These are phyloP conservation scores for Leptoclinus maculatus DNA, from an alignment of 2,797 vertebrate species.

Conservation along the genomic window DNA sequence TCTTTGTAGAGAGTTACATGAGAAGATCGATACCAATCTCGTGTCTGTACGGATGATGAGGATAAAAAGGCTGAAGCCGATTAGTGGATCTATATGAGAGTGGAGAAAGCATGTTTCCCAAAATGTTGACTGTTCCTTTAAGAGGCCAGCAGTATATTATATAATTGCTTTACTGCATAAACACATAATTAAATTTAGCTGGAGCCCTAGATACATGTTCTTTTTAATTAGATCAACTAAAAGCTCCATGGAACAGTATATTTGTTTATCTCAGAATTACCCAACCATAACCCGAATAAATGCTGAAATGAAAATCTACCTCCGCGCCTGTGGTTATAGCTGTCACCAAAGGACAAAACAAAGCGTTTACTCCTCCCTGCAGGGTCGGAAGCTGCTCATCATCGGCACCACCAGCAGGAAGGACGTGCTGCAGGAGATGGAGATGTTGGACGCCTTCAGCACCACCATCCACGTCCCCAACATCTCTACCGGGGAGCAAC, in stretches of 20 bases:
- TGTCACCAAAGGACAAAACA: background rate
- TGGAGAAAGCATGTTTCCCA: background rate
- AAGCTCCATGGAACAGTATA: background rate
- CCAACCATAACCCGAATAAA: background rate
- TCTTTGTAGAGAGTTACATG: background rate
- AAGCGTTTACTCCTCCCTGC: slow-evolving; percentile 37
- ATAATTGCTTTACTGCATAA: background rate
- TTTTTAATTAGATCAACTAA: background rate
- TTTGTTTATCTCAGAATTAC: background rate
- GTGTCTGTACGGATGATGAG: no score
- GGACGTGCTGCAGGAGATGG: slow-evolving; percentile 98
- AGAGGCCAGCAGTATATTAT: background rate
- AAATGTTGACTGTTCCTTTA: background rate
- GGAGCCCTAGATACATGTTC: background rate
- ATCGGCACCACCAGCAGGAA: slow-evolving; percentile 98
- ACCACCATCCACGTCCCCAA: slow-evolving; percentile 95
- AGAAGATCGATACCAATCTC: background rate
- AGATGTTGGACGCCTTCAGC: slow-evolving; percentile 97
- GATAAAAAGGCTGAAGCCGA: no score
- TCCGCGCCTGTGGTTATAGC: background rate
- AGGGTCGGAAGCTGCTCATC: slow-evolving; percentile 97
- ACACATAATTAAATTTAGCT: background rate
- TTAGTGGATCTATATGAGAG: background rate
- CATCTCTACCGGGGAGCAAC: slow-evolving; percentile 93
- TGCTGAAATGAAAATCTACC: background rate